Evolutionary conservation across 2,113 vertebrate genomes (phyloP).

Genomic region (Strix aluco): DNA sequence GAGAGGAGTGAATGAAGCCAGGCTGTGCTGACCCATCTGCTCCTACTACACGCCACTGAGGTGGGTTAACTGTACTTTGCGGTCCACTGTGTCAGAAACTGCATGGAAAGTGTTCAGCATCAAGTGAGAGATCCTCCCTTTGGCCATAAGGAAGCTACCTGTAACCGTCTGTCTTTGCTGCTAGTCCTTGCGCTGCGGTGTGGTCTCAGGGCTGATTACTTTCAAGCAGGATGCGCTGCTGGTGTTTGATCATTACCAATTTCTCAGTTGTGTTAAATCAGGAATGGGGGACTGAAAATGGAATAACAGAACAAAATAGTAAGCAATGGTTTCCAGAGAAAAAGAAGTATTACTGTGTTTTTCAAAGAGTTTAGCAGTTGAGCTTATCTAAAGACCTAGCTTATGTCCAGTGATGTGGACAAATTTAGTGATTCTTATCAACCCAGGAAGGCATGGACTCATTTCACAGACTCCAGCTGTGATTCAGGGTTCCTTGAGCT

Average conservation of each 20-base stretch:
- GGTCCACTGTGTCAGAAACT: not conserved
- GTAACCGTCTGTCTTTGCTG: not conserved
- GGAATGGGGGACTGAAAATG: not conserved
- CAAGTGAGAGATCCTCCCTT: not conserved
- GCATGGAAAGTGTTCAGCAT: fast-evolving
- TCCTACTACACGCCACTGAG: not conserved
- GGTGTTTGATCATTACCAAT: not conserved
- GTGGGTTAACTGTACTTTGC: not conserved
- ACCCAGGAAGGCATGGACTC: not conserved
- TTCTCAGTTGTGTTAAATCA: not conserved
- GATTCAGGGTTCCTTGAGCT: not conserved
- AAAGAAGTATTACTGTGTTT: not conserved
- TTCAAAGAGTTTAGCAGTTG: not conserved
- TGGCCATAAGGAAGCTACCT: not conserved
- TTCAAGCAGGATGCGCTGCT: not conserved
- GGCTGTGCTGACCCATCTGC: not conserved
- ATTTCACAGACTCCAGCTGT: not conserved
- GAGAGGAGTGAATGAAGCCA: not conserved
- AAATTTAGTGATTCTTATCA: not conserved
- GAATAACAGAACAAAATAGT: not conserved
- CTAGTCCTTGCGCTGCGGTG: not conserved
- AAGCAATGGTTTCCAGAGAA: not conserved
- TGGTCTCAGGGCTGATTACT: not conserved
- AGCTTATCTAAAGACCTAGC: not conserved
- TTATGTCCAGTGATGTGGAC: not conserved